Percentiles rank a stretch among this genome's conserved stretches.
Evolutionary conservation across 2,797 vertebrate genomes (phyloP).

Genomic region (Catamblyrhynchus diadema): DNA sequence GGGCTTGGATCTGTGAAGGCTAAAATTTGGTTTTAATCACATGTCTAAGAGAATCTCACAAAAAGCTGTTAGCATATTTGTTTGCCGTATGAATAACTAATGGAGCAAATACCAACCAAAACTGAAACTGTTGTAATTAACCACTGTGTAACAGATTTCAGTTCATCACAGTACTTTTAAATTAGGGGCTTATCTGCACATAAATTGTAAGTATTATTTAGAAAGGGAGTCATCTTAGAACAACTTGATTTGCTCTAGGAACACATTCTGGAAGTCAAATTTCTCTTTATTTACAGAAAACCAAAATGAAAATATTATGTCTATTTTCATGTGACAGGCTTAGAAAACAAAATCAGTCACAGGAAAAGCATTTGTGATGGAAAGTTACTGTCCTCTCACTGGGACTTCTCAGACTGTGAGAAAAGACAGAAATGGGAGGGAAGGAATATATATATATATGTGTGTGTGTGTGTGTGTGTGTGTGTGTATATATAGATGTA

Average conservation of each 20-base stretch:
- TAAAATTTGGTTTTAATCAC: neutral
- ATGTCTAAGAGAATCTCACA: neutral
- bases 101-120: neutral
- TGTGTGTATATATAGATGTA: neutral
- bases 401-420: neutral
- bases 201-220: neutral
- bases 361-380: conserved; percentile 21
- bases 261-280: neutral
- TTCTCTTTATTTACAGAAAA: conserved; percentile 37
- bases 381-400: conserved; percentile 8
- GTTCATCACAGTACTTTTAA: neutral
- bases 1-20: neutral
- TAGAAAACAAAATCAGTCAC: conserved; percentile 27
- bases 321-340: conserved; percentile 15
- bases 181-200: neutral
- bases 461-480: neutral
- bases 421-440: neutral
- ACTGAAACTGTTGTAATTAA: neutral
- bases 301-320: conserved; percentile 40
- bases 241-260: neutral
- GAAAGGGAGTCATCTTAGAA: neutral
- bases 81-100: neutral
- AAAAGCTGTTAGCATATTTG: neutral
- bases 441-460: neutral
- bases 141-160: neutral